Percentiles rank a stretch among this genome's conserved stretches.
Evolutionary conservation across 2,888 invertebrate species (phyloP).

Genomic region (Isoperla grammatica): DNA sequence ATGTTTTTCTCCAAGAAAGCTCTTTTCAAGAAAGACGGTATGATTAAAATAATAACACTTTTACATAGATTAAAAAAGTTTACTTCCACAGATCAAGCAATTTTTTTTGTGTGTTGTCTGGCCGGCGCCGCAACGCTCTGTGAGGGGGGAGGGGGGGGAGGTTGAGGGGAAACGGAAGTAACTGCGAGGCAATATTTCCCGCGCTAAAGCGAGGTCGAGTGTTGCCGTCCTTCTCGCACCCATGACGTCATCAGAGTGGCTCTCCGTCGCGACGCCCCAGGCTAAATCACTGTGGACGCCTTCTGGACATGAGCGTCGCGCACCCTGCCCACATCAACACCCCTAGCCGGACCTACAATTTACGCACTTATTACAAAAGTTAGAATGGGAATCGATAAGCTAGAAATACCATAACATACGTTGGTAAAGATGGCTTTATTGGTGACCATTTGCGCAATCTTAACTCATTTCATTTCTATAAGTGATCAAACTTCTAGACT

Average conservation of each 20-base stretch:
- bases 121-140: constrained; percentile 10
- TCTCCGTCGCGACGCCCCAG: constrained; percentile 1
- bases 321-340: constrained; percentile 1
- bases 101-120: constrained; percentile 14
- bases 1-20: no score
- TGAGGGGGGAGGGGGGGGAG: neutral
- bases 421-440: neutral
- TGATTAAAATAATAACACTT: constrained; percentile 29
- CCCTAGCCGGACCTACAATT: constrained; percentile 1
- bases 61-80: constrained; percentile 29
- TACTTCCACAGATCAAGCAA: constrained; percentile 22
- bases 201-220: constrained; percentile 22
- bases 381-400: constrained; percentile 11
- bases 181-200: constrained; percentile 27
- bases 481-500: no score
- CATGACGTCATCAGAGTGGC: constrained; percentile 2
- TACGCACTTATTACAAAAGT: neutral
- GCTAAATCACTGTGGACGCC: constrained; percentile 16
- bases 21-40: neutral
- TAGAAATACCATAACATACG: constrained; percentile 13
- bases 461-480: constrained; percentile 9
- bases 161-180: constrained; percentile 18
- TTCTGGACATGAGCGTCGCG: constrained; percentile 16
- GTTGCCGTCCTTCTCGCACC: neutral
- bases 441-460: constrained; percentile 12